These are phyloP conservation scores for Propithecus perrieri DNA, from an alignment of 2,797 vertebrate species.

Conservation along the genomic window DNA sequence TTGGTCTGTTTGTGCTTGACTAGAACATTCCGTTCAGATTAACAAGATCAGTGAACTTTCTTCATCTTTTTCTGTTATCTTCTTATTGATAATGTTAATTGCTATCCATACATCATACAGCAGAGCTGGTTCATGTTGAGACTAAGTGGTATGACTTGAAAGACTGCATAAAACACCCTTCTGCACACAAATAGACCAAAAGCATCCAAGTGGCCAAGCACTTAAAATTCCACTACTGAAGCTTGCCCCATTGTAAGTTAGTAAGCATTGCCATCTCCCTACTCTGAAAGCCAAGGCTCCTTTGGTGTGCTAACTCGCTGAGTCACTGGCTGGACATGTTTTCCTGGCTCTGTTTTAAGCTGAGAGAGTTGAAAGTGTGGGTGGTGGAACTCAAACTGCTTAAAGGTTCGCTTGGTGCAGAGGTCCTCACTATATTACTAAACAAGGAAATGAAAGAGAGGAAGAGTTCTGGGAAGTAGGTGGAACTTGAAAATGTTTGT, in stretches of 20 bases:
- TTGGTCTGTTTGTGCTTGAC: background rate
- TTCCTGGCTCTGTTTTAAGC: background rate
- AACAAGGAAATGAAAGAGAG: background rate
- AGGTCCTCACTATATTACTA: background rate
- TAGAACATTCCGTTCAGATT: background rate
- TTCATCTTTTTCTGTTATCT: background rate
- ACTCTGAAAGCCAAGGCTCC: background rate
- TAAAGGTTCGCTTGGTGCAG: background rate
- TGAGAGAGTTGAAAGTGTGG: background rate
- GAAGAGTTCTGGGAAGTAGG: background rate
- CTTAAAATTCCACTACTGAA: background rate
- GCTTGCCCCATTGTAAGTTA: background rate
- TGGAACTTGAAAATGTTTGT: background rate
- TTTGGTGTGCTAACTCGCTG: background rate
- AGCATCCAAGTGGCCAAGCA: background rate
- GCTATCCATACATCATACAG: background rate
- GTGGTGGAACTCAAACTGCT: background rate
- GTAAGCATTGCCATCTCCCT: background rate
- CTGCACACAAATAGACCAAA: background rate
- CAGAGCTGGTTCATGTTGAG: background rate
- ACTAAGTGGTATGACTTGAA: background rate
- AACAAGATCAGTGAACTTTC: background rate
- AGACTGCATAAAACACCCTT: background rate
- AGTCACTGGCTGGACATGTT: background rate
- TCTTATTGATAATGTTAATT: background rate